Evolutionary conservation across 2,888 invertebrate genomes (phyloP).

Genomic region (Drosophila quinaria): DNA sequence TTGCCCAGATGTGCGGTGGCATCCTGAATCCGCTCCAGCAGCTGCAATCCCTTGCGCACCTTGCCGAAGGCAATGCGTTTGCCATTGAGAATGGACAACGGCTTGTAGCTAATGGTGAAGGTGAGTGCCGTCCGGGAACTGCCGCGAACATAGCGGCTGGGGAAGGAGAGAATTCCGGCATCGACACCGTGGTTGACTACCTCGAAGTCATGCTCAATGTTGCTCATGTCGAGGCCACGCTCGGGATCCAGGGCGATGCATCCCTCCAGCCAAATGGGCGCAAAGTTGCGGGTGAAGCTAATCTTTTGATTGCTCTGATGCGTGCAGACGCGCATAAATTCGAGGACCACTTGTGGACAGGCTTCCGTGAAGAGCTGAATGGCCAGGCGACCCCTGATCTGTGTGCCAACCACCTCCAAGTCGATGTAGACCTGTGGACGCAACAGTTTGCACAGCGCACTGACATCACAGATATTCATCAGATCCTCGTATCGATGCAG

Average conservation of each 20-base stretch:
- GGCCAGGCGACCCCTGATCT: constrained; percentile 71
- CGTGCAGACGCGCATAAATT: constrained; percentile 79
- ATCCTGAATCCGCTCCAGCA: constrained; percentile 76
- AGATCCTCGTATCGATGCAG: constrained; percentile 76
- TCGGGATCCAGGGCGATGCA: constrained; percentile 62
- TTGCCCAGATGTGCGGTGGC: constrained; percentile 67
- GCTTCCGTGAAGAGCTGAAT: constrained; percentile 83
- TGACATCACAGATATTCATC: constrained; percentile 60
- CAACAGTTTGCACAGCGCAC: constrained; percentile 70
- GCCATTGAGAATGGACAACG: constrained; percentile 82
- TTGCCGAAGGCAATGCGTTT: constrained; percentile 83
- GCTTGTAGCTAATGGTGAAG: constrained; percentile 83
- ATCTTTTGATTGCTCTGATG: constrained; percentile 44
- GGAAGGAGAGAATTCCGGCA: constrained; percentile 79
- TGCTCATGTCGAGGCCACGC: constrained; percentile 50
- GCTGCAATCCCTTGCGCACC: constrained; percentile 76
- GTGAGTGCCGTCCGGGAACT: constrained; percentile 66
- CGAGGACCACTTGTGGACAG: constrained; percentile 81
- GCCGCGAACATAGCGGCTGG: constrained; percentile 81
- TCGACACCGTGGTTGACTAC: constrained; percentile 81
- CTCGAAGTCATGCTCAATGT: constrained; percentile 78
- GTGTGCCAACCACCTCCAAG: constrained; percentile 61
- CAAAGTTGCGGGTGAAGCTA: constrained; percentile 70
- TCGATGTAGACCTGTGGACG: constrained; percentile 83
- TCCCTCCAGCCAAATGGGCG: constrained; percentile 82